Evolutionary conservation across 2,797 vertebrate species (phyloP).

Genomic region (Psittacula echo): DNA sequence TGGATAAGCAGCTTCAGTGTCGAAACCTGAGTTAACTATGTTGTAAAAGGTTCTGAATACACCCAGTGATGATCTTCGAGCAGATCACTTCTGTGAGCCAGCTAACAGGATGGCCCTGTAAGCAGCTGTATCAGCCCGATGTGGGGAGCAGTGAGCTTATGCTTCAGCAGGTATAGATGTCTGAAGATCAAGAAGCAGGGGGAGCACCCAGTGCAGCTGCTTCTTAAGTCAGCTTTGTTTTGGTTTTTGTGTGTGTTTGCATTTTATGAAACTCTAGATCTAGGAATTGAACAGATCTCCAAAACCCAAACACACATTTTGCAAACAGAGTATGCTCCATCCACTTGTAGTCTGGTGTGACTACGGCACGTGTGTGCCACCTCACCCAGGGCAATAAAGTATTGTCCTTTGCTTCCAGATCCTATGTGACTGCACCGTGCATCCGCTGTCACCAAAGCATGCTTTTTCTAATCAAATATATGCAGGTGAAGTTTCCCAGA

Average conservation of each 20-base stretch:
- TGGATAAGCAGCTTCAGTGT: not conserved
- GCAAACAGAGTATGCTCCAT: not conserved
- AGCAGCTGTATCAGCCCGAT: not conserved
- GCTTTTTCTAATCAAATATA: not conserved
- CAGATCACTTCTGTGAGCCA: not conserved
- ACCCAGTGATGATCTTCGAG: not conserved
- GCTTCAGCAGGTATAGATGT: not conserved
- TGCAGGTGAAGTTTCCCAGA: not conserved
- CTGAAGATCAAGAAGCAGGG: not conserved
- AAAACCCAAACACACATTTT: not conserved
- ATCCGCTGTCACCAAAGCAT: not conserved
- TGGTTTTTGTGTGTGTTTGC: not conserved
- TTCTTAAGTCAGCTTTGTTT: not conserved
- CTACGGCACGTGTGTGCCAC: too few species aligned
- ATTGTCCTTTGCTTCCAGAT: not conserved
- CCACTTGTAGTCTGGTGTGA: not conserved
- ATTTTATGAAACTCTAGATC: not conserved
- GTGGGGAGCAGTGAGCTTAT: not conserved
- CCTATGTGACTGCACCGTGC: rapidly evolving
- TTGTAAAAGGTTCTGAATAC: not conserved
- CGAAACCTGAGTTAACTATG: not conserved
- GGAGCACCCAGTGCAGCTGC: not conserved
- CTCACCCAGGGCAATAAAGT: rapidly evolving
- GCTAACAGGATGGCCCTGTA: not conserved
- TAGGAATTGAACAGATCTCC: not conserved